Evolutionary conservation across 37 sponge, comb jelly and placozoan genomes (phyloP), one percentile per base, ranked within the genome.

Genomic region (Crambe crambe): DNA sequence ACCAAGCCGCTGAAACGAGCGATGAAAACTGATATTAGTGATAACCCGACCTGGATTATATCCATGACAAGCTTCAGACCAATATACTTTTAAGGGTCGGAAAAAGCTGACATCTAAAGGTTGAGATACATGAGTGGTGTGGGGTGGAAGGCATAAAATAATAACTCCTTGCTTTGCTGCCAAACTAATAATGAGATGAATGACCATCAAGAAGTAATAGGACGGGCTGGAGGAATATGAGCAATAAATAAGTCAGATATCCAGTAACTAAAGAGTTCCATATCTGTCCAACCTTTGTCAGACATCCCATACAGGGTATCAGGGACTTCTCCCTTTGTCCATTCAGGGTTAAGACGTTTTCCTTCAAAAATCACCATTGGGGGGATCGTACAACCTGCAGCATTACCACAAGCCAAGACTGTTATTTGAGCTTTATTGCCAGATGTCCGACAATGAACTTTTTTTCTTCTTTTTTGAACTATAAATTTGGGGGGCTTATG

Each of bases 351-450:
- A n/a, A n/a, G n/a, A n/a, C n/a, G n/a, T n/a, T n/a, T n/a, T n/a
- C n/a, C n/a, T 75, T 74, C 69, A 60, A 65, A 83, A 5, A 83
- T 83, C 26, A 83, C 65, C 21, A 83, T 42, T 15, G 76, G 84
- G 37, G 84, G 82, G 8, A 83, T 83, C 3, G 70, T 60, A 3
- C 40, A 41, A 2, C 84, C 84, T 6, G 67, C 35, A 1, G 84
- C 84, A 63, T 58, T 83, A 2, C 59, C 73, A 83, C 84, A 72
- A 12, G 54, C 84, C 2, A 83, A 22, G 9, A 83, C 76, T 39
- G 84, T 83, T 18, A 83, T 60, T 51, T 83, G 84, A n/a, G 60
- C 22, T 73, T 87, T 80, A 5, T 43, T 73, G 3, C 76, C 81
- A 38, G 77, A 74, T 18, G 59, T 43, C 2, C 35, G 9, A 64